These are phyloP conservation scores for Clostera curtula DNA, from an alignment of 2,888 invertebrate species.

Conservation along the genomic window DNA sequence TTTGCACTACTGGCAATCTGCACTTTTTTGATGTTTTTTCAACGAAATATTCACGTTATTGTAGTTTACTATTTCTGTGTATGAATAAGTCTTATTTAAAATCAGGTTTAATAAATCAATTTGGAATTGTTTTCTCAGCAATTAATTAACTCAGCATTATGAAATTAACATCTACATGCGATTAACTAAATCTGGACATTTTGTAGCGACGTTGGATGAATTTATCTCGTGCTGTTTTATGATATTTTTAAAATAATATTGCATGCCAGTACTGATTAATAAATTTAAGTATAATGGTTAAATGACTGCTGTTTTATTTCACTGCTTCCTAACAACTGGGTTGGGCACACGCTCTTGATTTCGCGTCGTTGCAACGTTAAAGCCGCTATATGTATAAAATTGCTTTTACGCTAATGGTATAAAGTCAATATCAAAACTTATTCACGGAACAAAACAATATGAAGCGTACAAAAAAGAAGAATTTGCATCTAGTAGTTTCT, in stretches of 20 bases:
- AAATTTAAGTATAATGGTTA: slow-evolving; percentile 73
- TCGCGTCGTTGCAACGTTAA: too few relatives aligned
- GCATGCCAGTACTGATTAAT: slow-evolving; percentile 68
- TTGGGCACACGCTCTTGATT: too few relatives aligned
- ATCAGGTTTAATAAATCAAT: slow-evolving; percentile 71
- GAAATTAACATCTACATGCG: slow-evolving; percentile 49
- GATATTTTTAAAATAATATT: slow-evolving; percentile 61
- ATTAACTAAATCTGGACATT: slow-evolving; percentile 54
- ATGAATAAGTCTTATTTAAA: slow-evolving; percentile 64
- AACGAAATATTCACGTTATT: slow-evolving; percentile 66
- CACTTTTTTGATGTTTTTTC: slow-evolving; percentile 72
- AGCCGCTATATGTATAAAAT: slow-evolving; percentile 11
- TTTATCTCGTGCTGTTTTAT: slow-evolving; percentile 65
- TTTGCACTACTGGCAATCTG: slow-evolving; percentile 53
- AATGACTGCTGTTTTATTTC: slow-evolving; percentile 57
- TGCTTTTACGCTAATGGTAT: too few relatives aligned
- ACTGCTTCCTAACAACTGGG: too few relatives aligned
- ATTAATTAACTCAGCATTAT: slow-evolving; percentile 57
- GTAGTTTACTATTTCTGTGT: slow-evolving; percentile 62
- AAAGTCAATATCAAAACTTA: too few relatives aligned
- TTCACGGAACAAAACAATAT: too few relatives aligned
- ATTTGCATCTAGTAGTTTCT: too few relatives aligned
- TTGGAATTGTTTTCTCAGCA: slow-evolving; percentile 68
- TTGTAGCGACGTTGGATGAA: slow-evolving; percentile 59
- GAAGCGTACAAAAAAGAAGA: too few relatives aligned